Evolutionary conservation across 1,140 invertebrate species (phyloP), one percentile per base, ranked within the genome.

Genomic region (Acromyrmex charruanus): DNA sequence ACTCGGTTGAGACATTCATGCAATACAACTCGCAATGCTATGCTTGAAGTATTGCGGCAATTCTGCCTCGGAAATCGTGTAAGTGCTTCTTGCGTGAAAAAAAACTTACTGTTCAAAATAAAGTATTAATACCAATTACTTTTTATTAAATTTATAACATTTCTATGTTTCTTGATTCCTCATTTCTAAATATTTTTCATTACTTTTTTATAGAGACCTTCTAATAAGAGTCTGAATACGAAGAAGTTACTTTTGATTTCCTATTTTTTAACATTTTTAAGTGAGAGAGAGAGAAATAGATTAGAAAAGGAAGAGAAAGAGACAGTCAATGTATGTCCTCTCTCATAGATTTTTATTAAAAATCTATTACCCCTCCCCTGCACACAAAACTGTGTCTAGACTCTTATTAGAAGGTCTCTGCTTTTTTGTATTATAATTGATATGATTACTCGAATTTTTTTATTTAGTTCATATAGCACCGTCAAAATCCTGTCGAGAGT

Each of bases 1-100:
- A 71, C 72, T 68, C 14, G 39, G 49, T n/a, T 35, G 59, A n/a
- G 18, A 14, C 59, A 61, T 68, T 75, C 49, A 59, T 55, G 74
- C 55, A 49, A 39, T 65, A 65, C 9, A 35, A 31, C 44, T 59
- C 53, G 18, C 79, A 9, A 49, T 10, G 21, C 18, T 28, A 58
- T n/a, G 12, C 18, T 31, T 31, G 0, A 59, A 39, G 35, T 44
- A 31, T 59, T 21, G 66, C 53, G 53, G 3, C 31, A 55, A 35
- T 53, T 68, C 31, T 25, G 10, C 16, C 53, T 31, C 49, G 49
- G 28, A 58, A 81, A n/a, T 5, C 49, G 21, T 7, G 28, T 21
- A 25, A 68, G 51, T 21, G 28, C 65, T 31, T 69, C 31, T 58
- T 25, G 49, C 14, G 12, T 16, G 12, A 53, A 25, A 44, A 44